Evolutionary conservation across 1,140 invertebrate species (phyloP).

Genomic region (Hestina assimilis): DNA sequence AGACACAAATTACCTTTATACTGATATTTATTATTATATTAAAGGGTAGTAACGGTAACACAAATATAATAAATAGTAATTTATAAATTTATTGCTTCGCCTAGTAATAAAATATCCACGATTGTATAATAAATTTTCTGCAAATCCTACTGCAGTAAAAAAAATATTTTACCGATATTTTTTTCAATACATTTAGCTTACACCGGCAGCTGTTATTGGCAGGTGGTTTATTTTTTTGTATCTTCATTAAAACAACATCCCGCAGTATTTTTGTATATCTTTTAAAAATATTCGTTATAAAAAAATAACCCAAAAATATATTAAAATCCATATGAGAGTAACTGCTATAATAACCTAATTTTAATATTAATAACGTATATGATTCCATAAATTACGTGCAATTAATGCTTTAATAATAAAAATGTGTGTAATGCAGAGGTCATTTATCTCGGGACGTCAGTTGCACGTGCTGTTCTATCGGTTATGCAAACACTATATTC

Average conservation of each 20-base stretch:
- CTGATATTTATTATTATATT: too few species aligned
- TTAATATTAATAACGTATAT: too few species aligned
- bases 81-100: background rate
- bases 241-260: background rate
- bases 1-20: too few species aligned
- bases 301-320: too few species aligned
- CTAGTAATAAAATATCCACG: constrained; percentile 1
- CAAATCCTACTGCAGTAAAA: constrained; percentile 4
- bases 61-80: background rate
- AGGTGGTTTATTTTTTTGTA: background rate
- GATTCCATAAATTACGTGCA: background rate
- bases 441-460: constrained; percentile 48
- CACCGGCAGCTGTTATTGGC: background rate
- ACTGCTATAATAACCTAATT: too few species aligned
- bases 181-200: background rate
- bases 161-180: constrained; percentile 4
- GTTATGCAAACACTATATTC: background rate
- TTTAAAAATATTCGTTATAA: too few species aligned
- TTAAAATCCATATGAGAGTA: too few species aligned
- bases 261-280: background rate
- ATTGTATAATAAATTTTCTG: background rate
- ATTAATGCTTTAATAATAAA: constrained; percentile 42
- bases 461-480: constrained; percentile 33
- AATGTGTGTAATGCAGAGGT: constrained; percentile 45
- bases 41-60: too few species aligned